Evolutionary conservation across 2,113 vertebrate species (phyloP).

Genomic region (Nyctibius bracteatus): DNA sequence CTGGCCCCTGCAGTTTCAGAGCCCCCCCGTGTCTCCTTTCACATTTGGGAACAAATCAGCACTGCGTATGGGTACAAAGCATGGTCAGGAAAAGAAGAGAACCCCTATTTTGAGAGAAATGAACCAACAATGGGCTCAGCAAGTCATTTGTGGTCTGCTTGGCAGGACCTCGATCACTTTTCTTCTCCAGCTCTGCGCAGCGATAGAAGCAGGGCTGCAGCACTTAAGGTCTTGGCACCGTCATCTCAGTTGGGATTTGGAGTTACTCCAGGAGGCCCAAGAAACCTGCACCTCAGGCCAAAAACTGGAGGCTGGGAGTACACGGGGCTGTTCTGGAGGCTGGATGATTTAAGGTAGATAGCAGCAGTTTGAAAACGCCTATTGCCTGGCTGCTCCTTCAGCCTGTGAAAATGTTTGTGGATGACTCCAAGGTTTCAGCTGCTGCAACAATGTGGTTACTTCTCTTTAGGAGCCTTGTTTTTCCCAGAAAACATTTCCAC

Average conservation of each 20-base stretch:
- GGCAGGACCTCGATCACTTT: background rate
- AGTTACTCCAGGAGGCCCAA: slow-evolving; percentile 34
- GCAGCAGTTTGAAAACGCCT: background rate
- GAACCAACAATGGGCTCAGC: background rate
- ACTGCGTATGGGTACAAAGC: background rate
- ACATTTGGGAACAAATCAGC: background rate
- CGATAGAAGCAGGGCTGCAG: background rate
- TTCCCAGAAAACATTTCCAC: background rate
- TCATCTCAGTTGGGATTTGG: background rate
- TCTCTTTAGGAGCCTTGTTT: background rate
- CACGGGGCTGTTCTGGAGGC: background rate
- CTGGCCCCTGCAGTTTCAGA: background rate
- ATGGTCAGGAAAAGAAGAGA: background rate
- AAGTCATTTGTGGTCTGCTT: background rate
- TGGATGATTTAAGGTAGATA: slow-evolving; percentile 55
- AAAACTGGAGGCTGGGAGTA: slow-evolving; percentile 18
- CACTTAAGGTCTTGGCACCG: slow-evolving; percentile 50
- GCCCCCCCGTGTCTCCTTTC: background rate
- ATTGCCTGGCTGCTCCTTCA: background rate
- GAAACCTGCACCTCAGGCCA: slow-evolving; percentile 12
- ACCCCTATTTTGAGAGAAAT: background rate
- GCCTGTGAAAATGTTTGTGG: background rate
- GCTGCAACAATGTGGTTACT: background rate
- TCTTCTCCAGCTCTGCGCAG: background rate
- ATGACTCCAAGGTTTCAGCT: background rate